Evolutionary conservation across 2,113 vertebrate species (phyloP), one percentile per base, ranked within the genome.

Genomic region (Andinoacara biseriatus): DNA sequence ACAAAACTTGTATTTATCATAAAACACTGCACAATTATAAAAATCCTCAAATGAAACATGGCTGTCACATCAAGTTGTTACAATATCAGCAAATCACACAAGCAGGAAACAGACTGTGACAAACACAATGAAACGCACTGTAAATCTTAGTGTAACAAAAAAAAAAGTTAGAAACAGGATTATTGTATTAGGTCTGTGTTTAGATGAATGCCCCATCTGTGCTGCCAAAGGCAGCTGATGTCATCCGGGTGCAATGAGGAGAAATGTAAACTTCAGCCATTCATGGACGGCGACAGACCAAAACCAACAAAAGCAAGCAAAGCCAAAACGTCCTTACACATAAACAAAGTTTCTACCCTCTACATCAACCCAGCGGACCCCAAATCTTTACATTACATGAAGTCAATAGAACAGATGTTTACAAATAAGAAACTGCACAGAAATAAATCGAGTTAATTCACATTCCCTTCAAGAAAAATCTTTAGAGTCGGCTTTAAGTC

Each of bases 41-140:
- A 67, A 69, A 69, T 74, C 24, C 49, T 56, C 29, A 56, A 9
- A 22, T 74, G 3, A 52, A 72, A 52, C 10, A 1, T 52, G 24
- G 65, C 43, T 69, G 11, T 31, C 24, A 69, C 17, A 0, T 83
- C 15, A 20, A 74, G 74, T 61, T 43, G 43, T 69, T 40, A 26
- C 62, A 24, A 65, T 29, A 49, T 85, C 58, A 58, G 74, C 43
- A 75, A 76, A 57, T 49, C 5, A 0, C 22, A 18, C 29, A 49
- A 5, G 49, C 62, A 77, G 87, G 83, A 90, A 89, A 85, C 81
- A 56, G 63, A 81, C 60, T 86, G 75, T 5, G 43, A 82, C 38
- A 62, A 82, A 82, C 46, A 87, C 59, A 83, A 29, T 49, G 72
- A 83, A n/a, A 58, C 29, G 62, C 65, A 58, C 17, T 81, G 49